Evolutionary conservation across 53 echinoderm and acorn worm species (phyloP).

Genomic region (Henricia sp.): DNA sequence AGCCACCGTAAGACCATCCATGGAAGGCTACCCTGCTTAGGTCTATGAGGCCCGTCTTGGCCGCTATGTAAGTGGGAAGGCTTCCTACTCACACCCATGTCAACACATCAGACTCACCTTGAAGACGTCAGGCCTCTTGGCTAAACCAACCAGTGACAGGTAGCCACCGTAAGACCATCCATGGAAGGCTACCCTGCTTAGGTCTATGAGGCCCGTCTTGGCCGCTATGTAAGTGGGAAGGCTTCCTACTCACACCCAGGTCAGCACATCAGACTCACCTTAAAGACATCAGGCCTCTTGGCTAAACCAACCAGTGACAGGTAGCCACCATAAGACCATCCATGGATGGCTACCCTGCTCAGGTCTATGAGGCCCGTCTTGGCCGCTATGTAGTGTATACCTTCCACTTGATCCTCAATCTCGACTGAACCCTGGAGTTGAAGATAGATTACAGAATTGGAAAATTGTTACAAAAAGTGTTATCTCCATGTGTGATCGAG

Average conservation of each 20-base stretch:
- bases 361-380: constrained; percentile 93
- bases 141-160: constrained; percentile 90
- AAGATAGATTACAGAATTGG: not conserved
- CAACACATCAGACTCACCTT: constrained; percentile 67
- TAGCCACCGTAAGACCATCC: constrained; percentile 99
- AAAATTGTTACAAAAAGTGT: no score
- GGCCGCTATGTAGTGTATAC: constrained; percentile 92
- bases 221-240: constrained; percentile 98
- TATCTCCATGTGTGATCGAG: no score
- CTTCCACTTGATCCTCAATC: constrained; percentile 97
- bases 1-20: constrained; percentile 98
- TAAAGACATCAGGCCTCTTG: constrained; percentile 89
- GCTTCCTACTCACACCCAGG: no score
- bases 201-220: constrained; percentile 89
- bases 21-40: constrained; percentile 89
- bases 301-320: constrained; percentile 93
- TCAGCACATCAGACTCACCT: constrained; percentile 62
- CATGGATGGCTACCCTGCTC: constrained; percentile 92
- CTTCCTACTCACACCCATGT: no score
- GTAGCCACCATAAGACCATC: constrained; percentile 99
- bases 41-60: constrained; percentile 85
- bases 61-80: constrained; percentile 97
- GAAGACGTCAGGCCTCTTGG: constrained; percentile 90
- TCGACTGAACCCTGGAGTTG: constrained; percentile 84
- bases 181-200: constrained; percentile 91